Conservation (phyloP, 2,888 invertebrate species). For the Ormyrus pomaceus region DNA sequence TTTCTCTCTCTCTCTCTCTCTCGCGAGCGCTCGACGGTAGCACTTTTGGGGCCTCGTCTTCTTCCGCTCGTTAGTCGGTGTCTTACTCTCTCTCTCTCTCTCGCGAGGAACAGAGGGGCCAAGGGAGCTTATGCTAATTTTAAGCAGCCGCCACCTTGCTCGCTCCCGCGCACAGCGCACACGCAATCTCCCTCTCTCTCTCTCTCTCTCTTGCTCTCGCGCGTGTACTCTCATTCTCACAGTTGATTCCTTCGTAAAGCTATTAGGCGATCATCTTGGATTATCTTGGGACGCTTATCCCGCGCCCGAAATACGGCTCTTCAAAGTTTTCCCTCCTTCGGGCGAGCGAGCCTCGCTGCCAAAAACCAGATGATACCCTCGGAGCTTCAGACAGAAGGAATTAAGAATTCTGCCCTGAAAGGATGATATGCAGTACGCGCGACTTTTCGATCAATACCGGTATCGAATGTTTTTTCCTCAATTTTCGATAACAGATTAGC, state of each 20-base stretch:
- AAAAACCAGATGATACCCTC: slow-evolving; percentile 35
- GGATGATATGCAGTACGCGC: too few relatives aligned
- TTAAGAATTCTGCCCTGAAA: too few relatives aligned
- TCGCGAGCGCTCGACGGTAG: slow-evolving; percentile 27
- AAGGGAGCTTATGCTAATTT: slow-evolving; percentile 73
- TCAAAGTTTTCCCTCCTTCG: slow-evolving; percentile 72
- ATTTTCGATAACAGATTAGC: too few relatives aligned
- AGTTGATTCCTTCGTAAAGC: slow-evolving; percentile 75
- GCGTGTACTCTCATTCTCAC: slow-evolving; percentile 59
- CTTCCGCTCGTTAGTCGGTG: slow-evolving; percentile 70
- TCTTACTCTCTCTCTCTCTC: slow-evolving; percentile 8
- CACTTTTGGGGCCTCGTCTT: slow-evolving; percentile 72
- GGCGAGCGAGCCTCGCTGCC: slow-evolving; percentile 13
- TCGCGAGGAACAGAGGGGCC: slow-evolving; percentile 56
- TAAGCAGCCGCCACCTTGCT: slow-evolving; percentile 65
- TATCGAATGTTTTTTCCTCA: too few relatives aligned
- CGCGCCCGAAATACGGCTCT: slow-evolving; percentile 71
- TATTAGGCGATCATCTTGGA: slow-evolving; percentile 75
- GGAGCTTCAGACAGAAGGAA: too few relatives aligned
- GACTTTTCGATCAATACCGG: too few relatives aligned
- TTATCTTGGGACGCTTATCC: slow-evolving; percentile 71
- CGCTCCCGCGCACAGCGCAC: slow-evolving; percentile 7
- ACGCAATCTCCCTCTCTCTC: not conserved
- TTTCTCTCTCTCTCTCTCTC: not conserved
- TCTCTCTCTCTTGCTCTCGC: not conserved